These are phyloP conservation scores for Ictidomys tridecemlineatus DNA, from an alignment of 2,113 vertebrate genomes.

Conservation along the genomic window DNA sequence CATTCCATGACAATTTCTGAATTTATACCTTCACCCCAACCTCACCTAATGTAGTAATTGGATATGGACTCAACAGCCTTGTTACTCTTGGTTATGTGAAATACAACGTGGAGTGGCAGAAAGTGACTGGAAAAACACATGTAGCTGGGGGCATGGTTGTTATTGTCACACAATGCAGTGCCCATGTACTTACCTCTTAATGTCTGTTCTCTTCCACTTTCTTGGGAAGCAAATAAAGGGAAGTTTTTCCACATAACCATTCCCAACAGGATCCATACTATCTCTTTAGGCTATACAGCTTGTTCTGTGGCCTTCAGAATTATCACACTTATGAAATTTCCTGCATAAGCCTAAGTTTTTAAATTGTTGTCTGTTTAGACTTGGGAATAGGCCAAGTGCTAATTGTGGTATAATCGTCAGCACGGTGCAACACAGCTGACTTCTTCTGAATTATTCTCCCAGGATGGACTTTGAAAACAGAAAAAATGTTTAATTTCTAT, in stretches of 20 bases:
- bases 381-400: neutral
- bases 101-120: neutral
- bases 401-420: slow-evolving; percentile 1
- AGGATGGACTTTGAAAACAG: slow-evolving; percentile 9
- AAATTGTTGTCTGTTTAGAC: slow-evolving; percentile 6
- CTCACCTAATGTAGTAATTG: neutral
- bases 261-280: neutral
- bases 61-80: neutral
- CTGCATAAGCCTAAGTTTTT: neutral
- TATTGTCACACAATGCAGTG: neutral
- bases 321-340: neutral
- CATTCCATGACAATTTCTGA: neutral
- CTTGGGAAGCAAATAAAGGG: neutral
- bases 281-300: neutral
- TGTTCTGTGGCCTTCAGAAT: neutral
- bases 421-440: neutral
- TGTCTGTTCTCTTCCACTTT: neutral
- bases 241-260: no score
- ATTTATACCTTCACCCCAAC: neutral
- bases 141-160: neutral
- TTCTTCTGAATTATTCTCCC: neutral
- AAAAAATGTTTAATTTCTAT: neutral
- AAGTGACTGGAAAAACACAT: neutral
- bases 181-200: neutral
- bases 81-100: neutral